phyloP scores from a whole-genome alignment of 2,113 vertebrate species.

The Saccopteryx bilineata region DNA sequence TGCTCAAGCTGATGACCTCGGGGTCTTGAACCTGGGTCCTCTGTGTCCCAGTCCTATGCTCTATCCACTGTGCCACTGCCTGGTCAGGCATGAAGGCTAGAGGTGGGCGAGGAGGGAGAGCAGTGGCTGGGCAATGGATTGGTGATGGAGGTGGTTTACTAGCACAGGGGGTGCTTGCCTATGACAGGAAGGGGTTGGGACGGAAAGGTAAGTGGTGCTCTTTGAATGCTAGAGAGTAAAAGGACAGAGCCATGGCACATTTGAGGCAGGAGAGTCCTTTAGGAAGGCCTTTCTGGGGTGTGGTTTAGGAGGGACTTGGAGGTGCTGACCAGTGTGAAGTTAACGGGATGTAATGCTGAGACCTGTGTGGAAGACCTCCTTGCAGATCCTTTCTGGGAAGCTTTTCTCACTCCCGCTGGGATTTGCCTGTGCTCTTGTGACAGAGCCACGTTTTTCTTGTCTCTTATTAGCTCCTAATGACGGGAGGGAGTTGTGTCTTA shows the following conservation, averaged over 20 bases:
- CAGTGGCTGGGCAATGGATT: not conserved
- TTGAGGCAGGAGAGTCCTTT: not conserved
- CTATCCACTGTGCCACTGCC: too few relatives aligned
- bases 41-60: too few relatives aligned
- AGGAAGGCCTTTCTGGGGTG: not conserved
- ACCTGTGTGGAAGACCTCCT: not conserved
- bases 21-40: too few relatives aligned
- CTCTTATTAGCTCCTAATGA: not conserved
- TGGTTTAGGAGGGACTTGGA: not conserved
- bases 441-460: not conserved
- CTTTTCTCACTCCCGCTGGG: not conserved
- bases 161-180: not conserved
- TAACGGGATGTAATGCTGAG: not conserved
- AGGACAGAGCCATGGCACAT: slow-evolving; percentile 28
- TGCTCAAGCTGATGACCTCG: too few relatives aligned
- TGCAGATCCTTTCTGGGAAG: not conserved
- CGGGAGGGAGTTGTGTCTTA: slow-evolving; percentile 11
- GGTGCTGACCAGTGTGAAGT: not conserved
- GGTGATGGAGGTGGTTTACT: not conserved
- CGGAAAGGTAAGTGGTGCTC: not conserved
- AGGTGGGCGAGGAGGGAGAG: not conserved
- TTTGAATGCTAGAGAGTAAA: slow-evolving; percentile 13
- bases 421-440: slow-evolving; percentile 1
- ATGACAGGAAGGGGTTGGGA: not conserved
- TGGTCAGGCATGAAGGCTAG: too few relatives aligned